These are phyloP conservation scores for Crematogaster levior DNA, from an alignment of 2,888 invertebrate species.

Conservation along the genomic window DNA sequence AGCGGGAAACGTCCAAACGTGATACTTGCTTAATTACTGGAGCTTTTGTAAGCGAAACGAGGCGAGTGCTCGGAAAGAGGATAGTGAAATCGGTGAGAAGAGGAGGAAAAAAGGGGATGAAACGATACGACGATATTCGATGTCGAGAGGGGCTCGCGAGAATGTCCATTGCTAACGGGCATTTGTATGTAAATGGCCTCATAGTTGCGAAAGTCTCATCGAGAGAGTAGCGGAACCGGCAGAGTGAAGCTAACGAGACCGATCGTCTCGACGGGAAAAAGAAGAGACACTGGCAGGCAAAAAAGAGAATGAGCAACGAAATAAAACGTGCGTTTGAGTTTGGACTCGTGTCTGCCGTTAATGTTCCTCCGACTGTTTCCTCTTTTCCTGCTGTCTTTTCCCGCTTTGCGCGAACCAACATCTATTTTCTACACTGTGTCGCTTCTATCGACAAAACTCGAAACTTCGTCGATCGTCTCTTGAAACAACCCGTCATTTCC, in stretches of 20 bases:
- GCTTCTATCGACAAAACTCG: slow-evolving; percentile 48
- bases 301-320: slow-evolving; percentile 43
- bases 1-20: slow-evolving; percentile 58
- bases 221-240: slow-evolving; percentile 52
- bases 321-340: slow-evolving; percentile 67
- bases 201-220: slow-evolving; percentile 68
- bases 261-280: slow-evolving; percentile 67
- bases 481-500: slow-evolving; percentile 15
- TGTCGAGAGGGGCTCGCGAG: slow-evolving; percentile 68
- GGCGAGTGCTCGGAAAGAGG: slow-evolving; percentile 38
- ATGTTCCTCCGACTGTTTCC: slow-evolving; percentile 60
- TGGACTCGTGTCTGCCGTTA: slow-evolving; percentile 68
- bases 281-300: slow-evolving; percentile 52
- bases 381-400: slow-evolving; percentile 54
- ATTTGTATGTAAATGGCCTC: slow-evolving; percentile 76
- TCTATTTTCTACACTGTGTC: slow-evolving; percentile 55
- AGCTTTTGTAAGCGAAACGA: slow-evolving; percentile 74
- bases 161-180: slow-evolving; percentile 75
- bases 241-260: slow-evolving; percentile 73
- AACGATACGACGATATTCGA: slow-evolving; percentile 66
- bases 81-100: slow-evolving; percentile 31
- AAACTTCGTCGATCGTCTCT: slow-evolving; percentile 44
- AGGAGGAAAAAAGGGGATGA: slow-evolving; percentile 28
- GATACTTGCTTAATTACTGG: slow-evolving; percentile 75
- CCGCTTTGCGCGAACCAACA: slow-evolving; percentile 53